These are phyloP conservation scores for Timema cristinae DNA, from an alignment of 2,888 invertebrate genomes.

Conservation along the genomic window DNA sequence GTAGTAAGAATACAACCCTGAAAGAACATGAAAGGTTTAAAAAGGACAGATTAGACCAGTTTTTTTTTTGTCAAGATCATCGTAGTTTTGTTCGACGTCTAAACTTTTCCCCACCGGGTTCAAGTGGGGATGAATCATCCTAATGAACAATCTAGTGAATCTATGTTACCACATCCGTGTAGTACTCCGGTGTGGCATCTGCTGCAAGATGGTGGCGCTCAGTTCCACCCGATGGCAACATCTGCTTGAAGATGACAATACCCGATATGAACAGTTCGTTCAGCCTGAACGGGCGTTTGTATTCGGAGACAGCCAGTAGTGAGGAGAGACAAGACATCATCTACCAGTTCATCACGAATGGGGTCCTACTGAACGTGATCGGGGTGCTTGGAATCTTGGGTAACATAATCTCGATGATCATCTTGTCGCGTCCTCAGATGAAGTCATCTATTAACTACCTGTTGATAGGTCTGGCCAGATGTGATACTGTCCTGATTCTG, in stretches of 20 bases:
- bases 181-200: background rate
- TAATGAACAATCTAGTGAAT: constrained; percentile 2
- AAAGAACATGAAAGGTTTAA: too few relatives aligned
- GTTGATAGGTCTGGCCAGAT: constrained; percentile 87
- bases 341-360: constrained; percentile 77
- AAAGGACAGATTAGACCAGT: too few relatives aligned
- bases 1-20: too few relatives aligned
- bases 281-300: constrained; percentile 15
- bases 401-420: constrained; percentile 86
- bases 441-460: constrained; percentile 93
- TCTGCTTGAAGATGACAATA: background rate
- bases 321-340: constrained; percentile 39
- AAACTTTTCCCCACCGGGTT: too few relatives aligned
- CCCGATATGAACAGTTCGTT: background rate
- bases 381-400: constrained; percentile 83
- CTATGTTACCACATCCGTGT: background rate
- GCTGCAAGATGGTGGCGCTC: constrained; percentile 4
- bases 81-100: too few relatives aligned
- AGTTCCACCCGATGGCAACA: constrained; percentile 1
- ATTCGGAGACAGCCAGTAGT: constrained; percentile 13
- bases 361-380: constrained; percentile 73
- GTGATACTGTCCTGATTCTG: constrained; percentile 86
- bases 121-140: too few relatives aligned
- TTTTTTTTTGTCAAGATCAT: too few relatives aligned
- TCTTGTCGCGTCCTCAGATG: constrained; percentile 90